Conservation (phyloP, 1,140 invertebrate species). For the Zaprionus camerounensis region DNA sequence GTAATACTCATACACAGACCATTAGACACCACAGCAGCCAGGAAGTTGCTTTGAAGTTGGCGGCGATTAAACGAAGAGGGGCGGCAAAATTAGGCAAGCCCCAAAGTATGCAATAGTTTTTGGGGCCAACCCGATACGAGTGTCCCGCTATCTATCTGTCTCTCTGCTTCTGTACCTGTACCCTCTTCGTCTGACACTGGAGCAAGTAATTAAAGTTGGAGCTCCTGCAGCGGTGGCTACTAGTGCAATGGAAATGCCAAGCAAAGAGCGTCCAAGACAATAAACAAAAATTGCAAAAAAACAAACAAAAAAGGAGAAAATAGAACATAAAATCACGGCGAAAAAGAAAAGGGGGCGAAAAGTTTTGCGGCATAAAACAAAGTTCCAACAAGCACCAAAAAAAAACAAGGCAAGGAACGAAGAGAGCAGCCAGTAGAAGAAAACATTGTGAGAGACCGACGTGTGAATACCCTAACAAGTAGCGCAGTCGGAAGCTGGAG, state of each 20-base stretch:
- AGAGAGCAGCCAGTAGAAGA: background rate
- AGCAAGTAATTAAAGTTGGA: constrained; percentile 38
- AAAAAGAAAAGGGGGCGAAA: constrained; percentile 11
- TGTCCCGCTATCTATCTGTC: background rate
- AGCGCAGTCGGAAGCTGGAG: too few relatives aligned
- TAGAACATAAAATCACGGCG: background rate
- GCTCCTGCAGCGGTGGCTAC: constrained; percentile 24
- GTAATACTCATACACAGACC: constrained; percentile 15
- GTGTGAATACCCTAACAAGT: background rate
- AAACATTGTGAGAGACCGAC: background rate
- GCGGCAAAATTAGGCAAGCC: constrained; percentile 3
- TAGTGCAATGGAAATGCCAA: constrained; percentile 29
- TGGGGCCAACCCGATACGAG: background rate
- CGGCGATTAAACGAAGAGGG: background rate
- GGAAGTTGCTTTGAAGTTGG: constrained; percentile 35
- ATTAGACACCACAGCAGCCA: constrained; percentile 19
- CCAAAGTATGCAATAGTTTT: constrained; percentile 31
- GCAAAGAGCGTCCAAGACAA: constrained; percentile 28
- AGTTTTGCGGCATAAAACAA: constrained; percentile 28
- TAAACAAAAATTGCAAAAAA: constrained; percentile 37
- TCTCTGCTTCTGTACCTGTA: background rate
- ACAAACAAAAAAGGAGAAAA: background rate
- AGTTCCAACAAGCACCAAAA: constrained; percentile 9
- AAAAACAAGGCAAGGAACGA: background rate
- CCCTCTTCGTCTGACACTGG: constrained; percentile 7